phyloP scores from a whole-genome alignment of 2,797 vertebrate genomes.

The Tarsius wallacei region DNA sequence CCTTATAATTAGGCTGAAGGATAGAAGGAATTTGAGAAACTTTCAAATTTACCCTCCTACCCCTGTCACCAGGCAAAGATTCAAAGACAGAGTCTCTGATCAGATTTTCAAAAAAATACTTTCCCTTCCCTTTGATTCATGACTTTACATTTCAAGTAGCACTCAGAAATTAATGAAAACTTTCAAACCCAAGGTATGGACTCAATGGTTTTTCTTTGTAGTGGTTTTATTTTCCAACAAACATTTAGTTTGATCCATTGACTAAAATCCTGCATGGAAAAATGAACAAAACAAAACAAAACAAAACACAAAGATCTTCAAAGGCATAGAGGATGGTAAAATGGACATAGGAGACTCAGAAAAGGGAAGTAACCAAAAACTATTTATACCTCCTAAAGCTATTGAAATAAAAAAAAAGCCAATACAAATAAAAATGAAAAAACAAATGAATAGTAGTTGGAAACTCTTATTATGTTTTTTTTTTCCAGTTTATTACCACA shows the following conservation, averaged over 20 bases:
- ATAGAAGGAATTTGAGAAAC: neutral
- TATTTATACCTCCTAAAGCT: too few relatives aligned
- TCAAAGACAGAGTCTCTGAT: conserved; percentile 29
- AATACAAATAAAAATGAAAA: too few relatives aligned
- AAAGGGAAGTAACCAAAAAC: too few relatives aligned
- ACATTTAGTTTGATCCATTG: neutral
- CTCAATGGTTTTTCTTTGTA: conserved; percentile 39
- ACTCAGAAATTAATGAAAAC: conserved; percentile 25
- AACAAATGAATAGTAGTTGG: neutral
- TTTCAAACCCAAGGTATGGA: neutral
- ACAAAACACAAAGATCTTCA: too few relatives aligned
- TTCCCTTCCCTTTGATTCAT: conserved; percentile 47
- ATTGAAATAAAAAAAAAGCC: too few relatives aligned
- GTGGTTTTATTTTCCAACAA: conserved; percentile 65
- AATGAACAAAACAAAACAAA: neutral
- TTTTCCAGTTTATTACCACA: neutral
- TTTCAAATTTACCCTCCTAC: neutral
- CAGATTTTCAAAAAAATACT: neutral
- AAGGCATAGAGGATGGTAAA: too few relatives aligned
- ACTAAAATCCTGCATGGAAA: neutral
- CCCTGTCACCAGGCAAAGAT: neutral
- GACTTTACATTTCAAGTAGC: conserved; percentile 61
- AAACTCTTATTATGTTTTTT: neutral
- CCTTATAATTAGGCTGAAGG: neutral
- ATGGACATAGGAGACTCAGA: too few relatives aligned